Percentiles rank a stretch among this genome's conserved stretches.
These are phyloP conservation scores for Sebastes umbrosus DNA, from an alignment of 2,797 vertebrate genomes.

Conservation along the genomic window DNA sequence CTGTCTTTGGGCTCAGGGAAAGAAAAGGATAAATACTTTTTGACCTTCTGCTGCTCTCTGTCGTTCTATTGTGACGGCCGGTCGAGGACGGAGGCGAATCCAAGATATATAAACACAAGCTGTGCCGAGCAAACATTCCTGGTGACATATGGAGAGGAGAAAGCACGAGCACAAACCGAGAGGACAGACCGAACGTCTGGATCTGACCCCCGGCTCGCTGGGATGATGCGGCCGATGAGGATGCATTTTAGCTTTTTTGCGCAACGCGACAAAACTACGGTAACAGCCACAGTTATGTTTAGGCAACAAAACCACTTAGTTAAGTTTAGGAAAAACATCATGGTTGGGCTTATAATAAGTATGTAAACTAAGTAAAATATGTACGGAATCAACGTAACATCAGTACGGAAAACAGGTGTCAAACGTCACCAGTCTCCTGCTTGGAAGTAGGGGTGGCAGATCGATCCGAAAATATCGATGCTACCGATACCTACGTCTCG, in stretches of 20 bases:
- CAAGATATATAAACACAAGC: slow-evolving; percentile 38
- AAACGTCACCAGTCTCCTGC: too few species aligned
- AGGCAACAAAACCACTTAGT: too few species aligned
- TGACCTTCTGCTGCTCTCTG: not conserved
- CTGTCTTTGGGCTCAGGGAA: not conserved
- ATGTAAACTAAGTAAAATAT: too few species aligned
- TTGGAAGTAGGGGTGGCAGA: too few species aligned
- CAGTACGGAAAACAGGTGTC: too few species aligned
- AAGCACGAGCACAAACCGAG: not conserved
- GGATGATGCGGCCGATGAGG: not conserved
- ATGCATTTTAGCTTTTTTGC: too few species aligned
- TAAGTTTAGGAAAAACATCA: not conserved
- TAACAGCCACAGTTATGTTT: too few species aligned
- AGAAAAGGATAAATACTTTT: not conserved
- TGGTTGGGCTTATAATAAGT: not conserved
- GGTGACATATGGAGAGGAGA: not conserved
- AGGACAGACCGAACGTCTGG: not conserved
- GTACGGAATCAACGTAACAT: too few species aligned
- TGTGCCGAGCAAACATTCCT: slow-evolving; percentile 1
- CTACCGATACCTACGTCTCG: too few species aligned
- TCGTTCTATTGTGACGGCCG: not conserved
- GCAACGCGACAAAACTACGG: too few species aligned
- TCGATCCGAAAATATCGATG: too few species aligned
- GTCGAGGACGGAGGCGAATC: not conserved
- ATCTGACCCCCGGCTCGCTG: not conserved